phyloP scores from a whole-genome alignment of 37 sponge, comb jelly and placozoan species.

The Cliona cf. orientalis region DNA sequence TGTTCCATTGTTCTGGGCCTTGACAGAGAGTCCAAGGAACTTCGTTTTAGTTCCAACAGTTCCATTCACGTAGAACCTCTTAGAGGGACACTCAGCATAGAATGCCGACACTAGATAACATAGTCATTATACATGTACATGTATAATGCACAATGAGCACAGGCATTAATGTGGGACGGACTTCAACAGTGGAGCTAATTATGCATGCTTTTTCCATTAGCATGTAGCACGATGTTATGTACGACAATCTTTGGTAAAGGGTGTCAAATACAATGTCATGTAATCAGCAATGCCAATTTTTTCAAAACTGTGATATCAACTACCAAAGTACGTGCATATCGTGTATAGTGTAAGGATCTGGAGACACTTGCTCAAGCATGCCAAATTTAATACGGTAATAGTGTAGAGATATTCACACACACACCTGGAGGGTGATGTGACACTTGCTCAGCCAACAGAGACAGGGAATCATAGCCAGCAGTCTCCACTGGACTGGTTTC shows the following conservation, averaged over 20 bases:
- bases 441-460: slow-evolving; percentile 75
- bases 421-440: slow-evolving; percentile 67
- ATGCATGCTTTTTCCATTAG: no score
- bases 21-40: slow-evolving; percentile 78
- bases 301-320: no score
- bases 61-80: slow-evolving; percentile 49
- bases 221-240: no score
- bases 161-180: background rate
- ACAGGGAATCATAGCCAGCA: slow-evolving; percentile 34
- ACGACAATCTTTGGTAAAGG: no score
- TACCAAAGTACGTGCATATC: no score
- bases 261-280: no score
- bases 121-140: background rate
- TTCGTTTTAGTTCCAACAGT: slow-evolving; percentile 52
- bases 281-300: no score
- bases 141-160: no score
- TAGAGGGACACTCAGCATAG: slow-evolving; percentile 77
- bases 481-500: slow-evolving; percentile 59
- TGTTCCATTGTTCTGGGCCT: slow-evolving; percentile 78
- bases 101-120: slow-evolving; percentile 66
- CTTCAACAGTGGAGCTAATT: no score
- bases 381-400: no score
- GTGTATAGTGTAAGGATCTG: no score
- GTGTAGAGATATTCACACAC: background rate
- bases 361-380: no score